These are phyloP conservation scores for Batillaria attramentaria DNA, from an alignment of 1,140 invertebrate genomes.

Conservation along the genomic window DNA sequence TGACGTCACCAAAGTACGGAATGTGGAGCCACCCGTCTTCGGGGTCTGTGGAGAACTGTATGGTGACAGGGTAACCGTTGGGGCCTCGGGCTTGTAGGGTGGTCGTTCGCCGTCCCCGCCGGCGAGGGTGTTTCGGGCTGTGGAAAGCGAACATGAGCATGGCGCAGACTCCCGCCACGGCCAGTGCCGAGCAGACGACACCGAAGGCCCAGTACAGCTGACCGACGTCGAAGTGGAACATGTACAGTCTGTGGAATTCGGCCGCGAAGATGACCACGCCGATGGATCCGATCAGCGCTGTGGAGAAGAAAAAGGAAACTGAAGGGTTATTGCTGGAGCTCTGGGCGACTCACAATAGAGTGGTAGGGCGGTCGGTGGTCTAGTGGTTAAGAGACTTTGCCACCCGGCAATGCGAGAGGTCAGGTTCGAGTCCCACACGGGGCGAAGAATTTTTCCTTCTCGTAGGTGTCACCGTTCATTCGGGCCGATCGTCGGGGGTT, in stretches of 20 bases:
- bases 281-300: not conserved
- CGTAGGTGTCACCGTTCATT: too few relatives aligned
- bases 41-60: not conserved
- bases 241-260: not conserved
- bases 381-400: too few relatives aligned
- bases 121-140: not conserved
- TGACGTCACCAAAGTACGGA: constrained; percentile 22
- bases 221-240: not conserved
- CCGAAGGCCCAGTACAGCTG: constrained; percentile 15
- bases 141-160: constrained; percentile 11
- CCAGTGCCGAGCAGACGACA: not conserved
- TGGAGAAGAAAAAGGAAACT: not conserved
- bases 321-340: too few relatives aligned
- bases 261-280: constrained; percentile 11
- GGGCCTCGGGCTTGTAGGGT: not conserved
- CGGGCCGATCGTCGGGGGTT: too few relatives aligned
- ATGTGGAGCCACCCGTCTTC: not conserved
- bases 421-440: too few relatives aligned
- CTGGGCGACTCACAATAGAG: too few relatives aligned
- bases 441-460: too few relatives aligned
- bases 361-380: too few relatives aligned
- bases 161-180: constrained; percentile 6
- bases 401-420: too few relatives aligned
- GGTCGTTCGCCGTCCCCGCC: not conserved
- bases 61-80: constrained; percentile 3